Evolutionary conservation across 1,140 invertebrate species (phyloP), one percentile per base, ranked within the genome.

Genomic region (Drosophila parabipectinata): DNA sequence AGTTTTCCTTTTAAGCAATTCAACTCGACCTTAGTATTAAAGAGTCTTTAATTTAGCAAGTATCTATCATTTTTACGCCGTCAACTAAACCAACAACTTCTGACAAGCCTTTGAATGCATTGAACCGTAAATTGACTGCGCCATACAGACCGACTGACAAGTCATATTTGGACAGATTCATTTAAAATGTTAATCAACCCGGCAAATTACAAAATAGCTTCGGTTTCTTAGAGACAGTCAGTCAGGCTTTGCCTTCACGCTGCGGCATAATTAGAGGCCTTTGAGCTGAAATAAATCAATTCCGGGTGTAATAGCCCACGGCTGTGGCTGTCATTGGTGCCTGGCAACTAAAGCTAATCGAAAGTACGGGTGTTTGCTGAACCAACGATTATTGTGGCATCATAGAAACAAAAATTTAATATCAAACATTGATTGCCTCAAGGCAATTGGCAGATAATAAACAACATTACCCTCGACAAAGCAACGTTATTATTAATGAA

Each of bases 271-370:
- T 73, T 74, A 60, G 60, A 21, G 30, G 54, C 72, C 62, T 58
- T 75, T 75, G 72, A 67, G 61, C 60, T 37, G 52, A 58, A 74
- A 53, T 59, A 75, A 80, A 77, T 80, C 63, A 78, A 72, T 78
- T 81, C 66, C 51, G 63, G 53, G 57, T 62, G 62, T 59, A 82
- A 75, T 82, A 72, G 58, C 81, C 62, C 39, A 15, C 9, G 64
- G 81, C 55, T 37, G 71, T 75, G 58, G 47, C 57, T 75, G 74
- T 77, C 73, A 69, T 55, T 76, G 73, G 15, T 15, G n/a, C n/a
- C 15, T 14, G 69, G 58, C 37, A 53, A 73, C 51, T 59, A 28
- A 73, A 30, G 45, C 50, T 18, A 18, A 61, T 61, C 18, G 18
- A 51, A 39, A 28, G 45, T 51, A n/a, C 63, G 10, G 5, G 30